Base-by-base conservation (phyloP, 2,113 vertebrate species). In the Gobio gobio region DNA sequence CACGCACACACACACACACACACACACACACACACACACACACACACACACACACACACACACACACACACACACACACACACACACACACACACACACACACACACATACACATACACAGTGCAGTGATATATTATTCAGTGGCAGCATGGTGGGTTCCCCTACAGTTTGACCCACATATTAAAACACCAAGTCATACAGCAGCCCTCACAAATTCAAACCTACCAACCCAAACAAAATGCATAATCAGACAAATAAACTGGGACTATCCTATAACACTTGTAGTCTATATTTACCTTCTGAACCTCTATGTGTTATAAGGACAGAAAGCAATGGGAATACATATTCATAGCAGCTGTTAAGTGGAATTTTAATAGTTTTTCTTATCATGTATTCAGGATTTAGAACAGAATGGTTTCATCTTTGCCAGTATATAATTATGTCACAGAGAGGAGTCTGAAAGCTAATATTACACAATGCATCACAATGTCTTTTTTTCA, bases 91-190 rank as follows among this genome's bases (percentile, higher is more conserved):
- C 56, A n/a, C 56, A n/a, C 22, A 24, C 58, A 59, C 58, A n/a
- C 77, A 82, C 84, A 80, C 59, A 49, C 26, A 45, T 33, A 24
- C 49, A 26, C 81, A 13, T 59, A 33, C 26, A 49, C n/a, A n/a
- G n/a, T n/a, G n/a, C n/a, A 74, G 22, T 80, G 45, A 83, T 90
- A 24, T 89, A 91, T 93, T 88, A 93, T 91, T 93, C 82, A 78
- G 58, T 58, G 8, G 66, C 24, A 43, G 51, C 70, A 49, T 63
- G 16, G 16, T 66, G 45, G 29, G 61, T 64, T 63, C 36, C 24
- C 61, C 78, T 54, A 20, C 24, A 20, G 29, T 22, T 24, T 85
- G 84, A 86, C 86, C 77, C 26, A 88, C 72, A 77, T 84, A 74
- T 54, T 51, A 33, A 76, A 54, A 54, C 14, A 49, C 49, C 8